Base-by-base conservation (phyloP, 2,113 vertebrate genomes). In the Apistogramma diplotaenia region DNA sequence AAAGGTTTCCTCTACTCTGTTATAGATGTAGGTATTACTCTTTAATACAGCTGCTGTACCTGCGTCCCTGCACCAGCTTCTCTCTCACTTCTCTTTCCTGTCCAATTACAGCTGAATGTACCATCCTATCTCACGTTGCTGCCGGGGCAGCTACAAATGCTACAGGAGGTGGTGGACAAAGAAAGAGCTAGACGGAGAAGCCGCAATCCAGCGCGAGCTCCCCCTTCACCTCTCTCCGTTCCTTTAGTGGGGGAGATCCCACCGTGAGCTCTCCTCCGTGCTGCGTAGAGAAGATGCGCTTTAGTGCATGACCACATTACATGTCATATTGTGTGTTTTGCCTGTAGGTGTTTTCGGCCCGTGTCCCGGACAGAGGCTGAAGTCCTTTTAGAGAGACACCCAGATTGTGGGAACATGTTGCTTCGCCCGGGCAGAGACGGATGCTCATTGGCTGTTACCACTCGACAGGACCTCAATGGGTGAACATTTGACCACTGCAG, bases 1-100 rank as follows among this genome's bases (percentile, higher is more conserved):
- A 96, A 96, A 83, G 96, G 96, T 7, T 97, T 96, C 90, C 96
- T 97, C 84, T 91, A 96, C 87, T 96, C 96, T 0, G 94, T 97
- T 61, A 89, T 95, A 3, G 95, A 97, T 93, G 97, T 97, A 83
- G 89, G 56, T 90, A 56, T 61, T n/a, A 53, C 46, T 81, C 37
- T 74, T 73, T 53, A 56, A 18, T 25, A 62, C 46, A 56, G 2
- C 27, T 33, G 29, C 16, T 21, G 9, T 60, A 59, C 19, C 12
- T 61, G 19, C 56, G 12, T 82, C 43, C 23, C 23, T 76, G 4
- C 18, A 6, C 11, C 6, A 3, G 23, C 6, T 4, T 72, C 2
- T 58, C 16, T 49, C 31, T 15, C 25, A 37, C 0, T 56, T 10
- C 58, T 76, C 8, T 4, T 4, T 53, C 57, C 25, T 74, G 8